phyloP scores from a whole-genome alignment of 2,797 vertebrate species.

The Cyclura pinguis region DNA sequence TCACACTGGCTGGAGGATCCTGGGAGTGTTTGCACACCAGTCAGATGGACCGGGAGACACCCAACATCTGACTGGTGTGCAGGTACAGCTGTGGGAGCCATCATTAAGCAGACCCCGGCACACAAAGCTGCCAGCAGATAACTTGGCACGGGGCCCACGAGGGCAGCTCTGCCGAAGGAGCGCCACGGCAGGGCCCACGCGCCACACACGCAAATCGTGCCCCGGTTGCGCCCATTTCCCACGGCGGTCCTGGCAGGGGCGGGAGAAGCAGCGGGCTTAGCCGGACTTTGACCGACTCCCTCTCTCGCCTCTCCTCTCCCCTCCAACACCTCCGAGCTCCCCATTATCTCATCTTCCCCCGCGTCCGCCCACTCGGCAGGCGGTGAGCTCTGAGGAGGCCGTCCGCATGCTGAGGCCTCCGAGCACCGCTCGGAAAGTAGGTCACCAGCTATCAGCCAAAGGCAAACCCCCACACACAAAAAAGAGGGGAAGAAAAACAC shows the following conservation, averaged over 20 bases:
- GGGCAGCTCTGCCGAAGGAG: background rate
- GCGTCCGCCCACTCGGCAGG: background rate
- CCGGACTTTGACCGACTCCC: background rate
- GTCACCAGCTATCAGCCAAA: background rate
- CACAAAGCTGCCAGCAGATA: background rate
- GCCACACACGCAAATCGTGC: background rate
- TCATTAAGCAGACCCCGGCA: too few species aligned
- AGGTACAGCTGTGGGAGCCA: background rate
- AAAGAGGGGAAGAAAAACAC: too few species aligned
- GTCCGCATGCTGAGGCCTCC: background rate
- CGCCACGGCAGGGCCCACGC: background rate
- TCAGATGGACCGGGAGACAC: background rate
- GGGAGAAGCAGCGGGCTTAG: too few species aligned
- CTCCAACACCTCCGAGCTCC: background rate
- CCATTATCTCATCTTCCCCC: background rate
- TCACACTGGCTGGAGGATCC: too few species aligned
- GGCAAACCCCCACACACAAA: background rate
- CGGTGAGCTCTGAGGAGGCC: background rate
- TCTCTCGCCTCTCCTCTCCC: too few species aligned
- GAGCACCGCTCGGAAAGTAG: conserved; percentile 7
- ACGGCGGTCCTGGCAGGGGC: background rate
- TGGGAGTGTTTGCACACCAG: too few species aligned
- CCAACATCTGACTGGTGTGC: background rate
- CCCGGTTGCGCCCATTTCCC: background rate
- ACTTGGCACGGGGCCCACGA: background rate